Conservation (phyloP, 2,888 invertebrate genomes). For the Actias luna region DNA sequence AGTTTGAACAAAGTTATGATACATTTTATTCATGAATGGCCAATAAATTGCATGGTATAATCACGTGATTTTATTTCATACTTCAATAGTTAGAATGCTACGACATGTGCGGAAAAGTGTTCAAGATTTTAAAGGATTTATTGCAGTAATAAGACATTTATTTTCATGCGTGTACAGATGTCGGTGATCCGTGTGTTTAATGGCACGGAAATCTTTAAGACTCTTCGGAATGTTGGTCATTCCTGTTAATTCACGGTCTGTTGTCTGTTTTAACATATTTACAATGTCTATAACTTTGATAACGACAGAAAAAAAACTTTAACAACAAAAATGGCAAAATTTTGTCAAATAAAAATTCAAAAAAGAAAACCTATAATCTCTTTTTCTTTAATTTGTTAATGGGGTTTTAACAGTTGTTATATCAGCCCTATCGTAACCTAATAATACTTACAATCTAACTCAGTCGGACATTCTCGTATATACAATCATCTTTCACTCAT, state of each 20-base stretch:
- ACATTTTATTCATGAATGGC: background rate
- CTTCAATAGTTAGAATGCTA: slow-evolving; percentile 4
- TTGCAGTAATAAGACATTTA: background rate
- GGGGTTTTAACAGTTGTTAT: no score
- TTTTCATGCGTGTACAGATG: slow-evolving; percentile 9
- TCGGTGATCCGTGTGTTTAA: slow-evolving; percentile 10
- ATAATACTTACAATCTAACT: no score
- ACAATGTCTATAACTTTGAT: background rate
- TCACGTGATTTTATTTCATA: background rate
- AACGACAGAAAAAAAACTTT: background rate
- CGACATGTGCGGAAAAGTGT: background rate
- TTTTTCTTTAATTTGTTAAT: no score
- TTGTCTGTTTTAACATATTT: background rate
- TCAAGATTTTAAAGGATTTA: slow-evolving; percentile 5
- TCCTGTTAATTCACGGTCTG: slow-evolving; percentile 9
- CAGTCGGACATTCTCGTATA: no score
- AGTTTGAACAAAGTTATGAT: background rate
- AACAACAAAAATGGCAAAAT: no score
- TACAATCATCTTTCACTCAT: no score
- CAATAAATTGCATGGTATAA: background rate
- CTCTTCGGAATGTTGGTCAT: background rate
- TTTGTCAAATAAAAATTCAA: no score
- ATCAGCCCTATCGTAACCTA: no score
- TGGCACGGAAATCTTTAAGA: slow-evolving; percentile 6
- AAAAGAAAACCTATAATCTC: no score